Percentiles rank a stretch among this genome's conserved stretches.
Evolutionary conservation across 2,113 vertebrate genomes (phyloP).

Genomic region (Neogale vison): DNA sequence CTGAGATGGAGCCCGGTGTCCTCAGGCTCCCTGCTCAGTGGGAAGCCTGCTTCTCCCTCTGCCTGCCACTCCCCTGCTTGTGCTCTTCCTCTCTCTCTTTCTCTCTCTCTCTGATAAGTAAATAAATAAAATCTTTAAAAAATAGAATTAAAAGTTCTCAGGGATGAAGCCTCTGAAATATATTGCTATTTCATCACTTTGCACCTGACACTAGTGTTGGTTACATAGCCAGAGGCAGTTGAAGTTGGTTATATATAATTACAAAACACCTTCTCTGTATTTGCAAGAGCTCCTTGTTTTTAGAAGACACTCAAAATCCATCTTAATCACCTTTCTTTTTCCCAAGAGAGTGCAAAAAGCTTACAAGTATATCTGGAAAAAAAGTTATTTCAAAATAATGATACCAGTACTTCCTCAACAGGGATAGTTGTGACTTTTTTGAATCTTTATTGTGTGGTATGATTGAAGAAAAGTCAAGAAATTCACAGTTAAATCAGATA

Average conservation of each 20-base stretch:
- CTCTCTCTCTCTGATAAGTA: too few species aligned
- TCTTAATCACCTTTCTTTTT: slow-evolving; percentile 10
- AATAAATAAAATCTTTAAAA: too few species aligned
- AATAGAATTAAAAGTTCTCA: background rate
- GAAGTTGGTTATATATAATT: background rate
- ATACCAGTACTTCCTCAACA: background rate
- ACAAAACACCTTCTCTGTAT: background rate
- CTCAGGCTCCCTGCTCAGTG: too few species aligned
- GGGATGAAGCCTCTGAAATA: background rate
- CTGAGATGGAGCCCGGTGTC: too few species aligned
- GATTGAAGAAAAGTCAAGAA: slow-evolving; percentile 15
- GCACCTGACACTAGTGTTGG: background rate
- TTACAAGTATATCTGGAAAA: background rate
- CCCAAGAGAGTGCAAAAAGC: background rate
- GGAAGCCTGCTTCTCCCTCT: too few species aligned
- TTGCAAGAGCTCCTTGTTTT: slow-evolving; percentile 17
- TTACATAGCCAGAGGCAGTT: background rate
- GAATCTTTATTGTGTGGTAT: background rate
- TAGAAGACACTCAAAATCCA: background rate
- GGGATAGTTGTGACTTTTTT: background rate
- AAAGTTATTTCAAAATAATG: background rate
- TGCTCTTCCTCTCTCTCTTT: too few species aligned
- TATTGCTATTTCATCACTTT: background rate
- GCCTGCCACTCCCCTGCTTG: too few species aligned
- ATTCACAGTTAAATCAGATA: slow-evolving; percentile 33